Evolutionary conservation across 2,888 invertebrate species (phyloP).

Genomic region (Thelaira solivaga): DNA sequence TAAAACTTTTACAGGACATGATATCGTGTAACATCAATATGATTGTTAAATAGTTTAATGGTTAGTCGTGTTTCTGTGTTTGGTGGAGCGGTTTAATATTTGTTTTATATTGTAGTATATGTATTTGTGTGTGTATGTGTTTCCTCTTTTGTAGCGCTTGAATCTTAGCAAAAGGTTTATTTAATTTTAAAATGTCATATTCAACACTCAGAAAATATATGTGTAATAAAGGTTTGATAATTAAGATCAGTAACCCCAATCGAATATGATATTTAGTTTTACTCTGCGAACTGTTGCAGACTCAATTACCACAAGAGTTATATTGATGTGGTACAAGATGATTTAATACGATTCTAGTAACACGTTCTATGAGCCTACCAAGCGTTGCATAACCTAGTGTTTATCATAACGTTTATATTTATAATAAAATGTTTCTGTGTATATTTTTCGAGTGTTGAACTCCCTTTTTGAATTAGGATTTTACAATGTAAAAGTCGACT

Average conservation of each 20-base stretch:
- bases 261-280: too few species aligned
- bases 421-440: too few species aligned
- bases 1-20: slow-evolving; percentile 44
- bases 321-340: too few species aligned
- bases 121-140: background rate
- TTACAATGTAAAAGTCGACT: slow-evolving; percentile 9
- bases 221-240: too few species aligned
- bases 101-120: background rate
- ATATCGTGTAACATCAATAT: slow-evolving; percentile 40
- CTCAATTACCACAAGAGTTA: too few species aligned
- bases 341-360: too few species aligned
- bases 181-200: background rate
- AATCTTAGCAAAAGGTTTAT: background rate
- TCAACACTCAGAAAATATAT: slow-evolving; percentile 1
- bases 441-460: background rate
- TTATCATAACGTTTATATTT: too few species aligned
- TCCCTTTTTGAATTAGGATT: slow-evolving; percentile 1
- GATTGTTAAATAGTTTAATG: slow-evolving; percentile 40
- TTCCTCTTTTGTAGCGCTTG: background rate
- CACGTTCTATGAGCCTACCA: too few species aligned
- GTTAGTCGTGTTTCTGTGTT: background rate
- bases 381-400: too few species aligned
- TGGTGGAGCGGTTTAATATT: slow-evolving; percentile 2
- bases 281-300: too few species aligned
- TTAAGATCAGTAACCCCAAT: too few species aligned